Conservation (phyloP, 2,888 invertebrate genomes). For the Beris chalybata region DNA sequence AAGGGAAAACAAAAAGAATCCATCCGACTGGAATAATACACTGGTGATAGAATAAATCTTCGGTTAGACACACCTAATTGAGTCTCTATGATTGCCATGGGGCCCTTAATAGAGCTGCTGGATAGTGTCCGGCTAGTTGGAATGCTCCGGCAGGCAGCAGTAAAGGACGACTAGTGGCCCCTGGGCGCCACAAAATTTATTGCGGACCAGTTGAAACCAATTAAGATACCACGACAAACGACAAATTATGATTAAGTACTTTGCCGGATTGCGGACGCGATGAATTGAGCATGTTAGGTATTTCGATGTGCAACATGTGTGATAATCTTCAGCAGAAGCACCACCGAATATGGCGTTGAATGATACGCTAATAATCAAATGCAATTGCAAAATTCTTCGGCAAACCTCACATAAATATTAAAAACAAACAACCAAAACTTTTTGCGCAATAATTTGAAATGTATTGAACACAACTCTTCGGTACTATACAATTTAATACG, state of each 20-base stretch:
- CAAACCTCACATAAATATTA: no score
- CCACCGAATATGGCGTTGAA: no score
- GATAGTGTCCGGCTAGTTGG: constrained; percentile 5
- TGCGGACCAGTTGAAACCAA: constrained; percentile 32
- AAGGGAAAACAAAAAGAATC: constrained; percentile 9
- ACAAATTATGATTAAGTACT: constrained; percentile 34
- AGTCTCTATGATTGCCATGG: constrained; percentile 31
- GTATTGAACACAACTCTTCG: no score
- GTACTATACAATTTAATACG: no score
- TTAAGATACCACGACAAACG: constrained; percentile 30
- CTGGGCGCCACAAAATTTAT: constrained; percentile 23
- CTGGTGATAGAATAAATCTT: constrained; percentile 28
- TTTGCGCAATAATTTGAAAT: no score
- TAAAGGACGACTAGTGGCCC: constrained; percentile 16
- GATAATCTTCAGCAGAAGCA: no score
- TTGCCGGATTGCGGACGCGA: no score
- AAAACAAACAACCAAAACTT: no score
- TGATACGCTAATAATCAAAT: no score
- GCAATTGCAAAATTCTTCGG: no score
- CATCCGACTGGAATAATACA: constrained; percentile 9
- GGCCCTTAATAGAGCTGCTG: constrained; percentile 24
- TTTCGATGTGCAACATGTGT: no score
- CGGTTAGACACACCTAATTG: constrained; percentile 34
- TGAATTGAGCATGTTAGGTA: no score
- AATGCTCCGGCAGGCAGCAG: neutral